phyloP scores from a whole-genome alignment of 2,797 vertebrate genomes.

The Arctocebus calabarensis region DNA sequence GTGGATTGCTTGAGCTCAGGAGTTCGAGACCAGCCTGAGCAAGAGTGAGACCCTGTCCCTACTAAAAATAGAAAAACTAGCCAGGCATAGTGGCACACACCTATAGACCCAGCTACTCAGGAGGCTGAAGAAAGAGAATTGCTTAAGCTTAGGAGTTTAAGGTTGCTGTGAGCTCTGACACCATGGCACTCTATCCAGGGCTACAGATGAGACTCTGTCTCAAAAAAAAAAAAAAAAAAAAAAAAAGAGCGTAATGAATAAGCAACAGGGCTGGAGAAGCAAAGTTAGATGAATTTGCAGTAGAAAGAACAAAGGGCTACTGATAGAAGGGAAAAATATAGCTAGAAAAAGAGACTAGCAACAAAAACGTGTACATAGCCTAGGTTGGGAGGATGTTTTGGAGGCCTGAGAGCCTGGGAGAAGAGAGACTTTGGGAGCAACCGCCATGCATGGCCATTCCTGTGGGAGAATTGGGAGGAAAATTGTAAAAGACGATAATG shows the following conservation, averaged over 20 bases:
- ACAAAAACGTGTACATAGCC: not conserved
- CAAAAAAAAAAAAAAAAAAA: no score
- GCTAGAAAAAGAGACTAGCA: not conserved
- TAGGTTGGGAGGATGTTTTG: not conserved
- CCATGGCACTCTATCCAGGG: no score
- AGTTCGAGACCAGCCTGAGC: no score
- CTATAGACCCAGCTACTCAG: no score
- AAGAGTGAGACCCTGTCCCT: no score
- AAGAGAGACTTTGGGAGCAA: not conserved
- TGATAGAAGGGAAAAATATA: not conserved
- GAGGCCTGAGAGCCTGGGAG: not conserved
- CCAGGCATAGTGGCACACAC: no score
- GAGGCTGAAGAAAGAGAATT: no score
- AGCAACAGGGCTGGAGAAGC: not conserved
- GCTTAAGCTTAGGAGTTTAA: no score
- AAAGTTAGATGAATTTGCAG: not conserved
- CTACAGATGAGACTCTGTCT: no score
- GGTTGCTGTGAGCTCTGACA: no score
- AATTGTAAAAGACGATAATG: not conserved
- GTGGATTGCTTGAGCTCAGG: no score
- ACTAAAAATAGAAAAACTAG: no score
- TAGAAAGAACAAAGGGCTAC: slow-evolving; percentile 18
- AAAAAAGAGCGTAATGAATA: not conserved
- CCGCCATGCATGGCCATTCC: not conserved
- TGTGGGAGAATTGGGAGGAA: not conserved